Percentiles rank a stretch among this genome's conserved stretches.
These are phyloP conservation scores for Pipistrellus nathusii DNA, from an alignment of 2,797 vertebrate genomes.

Conservation along the genomic window DNA sequence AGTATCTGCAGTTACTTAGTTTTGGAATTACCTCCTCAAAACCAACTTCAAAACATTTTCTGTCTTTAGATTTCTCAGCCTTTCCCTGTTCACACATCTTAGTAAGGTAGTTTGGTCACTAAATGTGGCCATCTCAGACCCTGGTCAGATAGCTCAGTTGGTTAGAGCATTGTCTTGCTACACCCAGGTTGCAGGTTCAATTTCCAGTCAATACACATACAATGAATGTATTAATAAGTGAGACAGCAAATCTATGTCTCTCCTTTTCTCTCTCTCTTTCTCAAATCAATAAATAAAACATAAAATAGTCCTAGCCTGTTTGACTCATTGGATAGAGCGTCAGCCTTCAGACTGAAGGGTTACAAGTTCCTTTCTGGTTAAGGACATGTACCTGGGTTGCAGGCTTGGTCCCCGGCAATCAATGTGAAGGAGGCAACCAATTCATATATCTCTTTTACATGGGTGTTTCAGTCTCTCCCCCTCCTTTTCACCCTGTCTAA, in stretches of 20 bases:
- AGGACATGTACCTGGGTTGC: too few species aligned
- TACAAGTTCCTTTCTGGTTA: too few species aligned
- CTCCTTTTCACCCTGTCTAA: too few species aligned
- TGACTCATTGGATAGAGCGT: too few species aligned
- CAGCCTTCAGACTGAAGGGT: too few species aligned
- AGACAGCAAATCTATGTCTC: background rate
- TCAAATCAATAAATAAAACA: too few species aligned
- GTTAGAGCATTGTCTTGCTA: background rate
- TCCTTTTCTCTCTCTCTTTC: too few species aligned
- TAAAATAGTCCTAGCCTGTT: too few species aligned
- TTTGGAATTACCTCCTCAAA: background rate
- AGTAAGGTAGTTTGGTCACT: background rate
- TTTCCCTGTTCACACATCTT: background rate
- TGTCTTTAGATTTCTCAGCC: background rate
- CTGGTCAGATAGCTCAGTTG: background rate
- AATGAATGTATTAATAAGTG: background rate
- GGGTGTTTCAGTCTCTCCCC: too few species aligned
- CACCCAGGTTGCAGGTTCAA: background rate
- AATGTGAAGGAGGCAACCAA: too few species aligned
- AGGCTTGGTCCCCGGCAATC: too few species aligned
- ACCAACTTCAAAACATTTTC: background rate
- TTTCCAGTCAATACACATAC: background rate
- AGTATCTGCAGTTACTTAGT: background rate
- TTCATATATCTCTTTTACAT: too few species aligned
- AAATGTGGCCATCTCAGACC: background rate